Conservation (phyloP, 2,113 vertebrate genomes). For the Dinomys branickii region DNA sequence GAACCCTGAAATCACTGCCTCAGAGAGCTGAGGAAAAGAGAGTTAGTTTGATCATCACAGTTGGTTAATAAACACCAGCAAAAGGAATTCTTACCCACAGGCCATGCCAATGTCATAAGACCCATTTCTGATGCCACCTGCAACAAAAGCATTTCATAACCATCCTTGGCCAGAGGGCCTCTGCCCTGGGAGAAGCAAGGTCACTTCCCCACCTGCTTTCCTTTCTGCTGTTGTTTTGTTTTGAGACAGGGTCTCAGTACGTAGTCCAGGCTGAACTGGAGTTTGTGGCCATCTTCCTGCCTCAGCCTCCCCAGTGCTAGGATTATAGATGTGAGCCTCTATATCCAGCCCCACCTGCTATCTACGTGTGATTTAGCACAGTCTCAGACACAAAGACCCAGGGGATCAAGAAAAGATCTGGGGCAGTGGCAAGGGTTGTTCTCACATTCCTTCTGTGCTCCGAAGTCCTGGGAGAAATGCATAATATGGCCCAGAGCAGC, state of each 20-base stretch:
- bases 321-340: not conserved
- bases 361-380: not conserved
- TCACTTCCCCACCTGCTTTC: conserved; percentile 35
- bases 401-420: not conserved
- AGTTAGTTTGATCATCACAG: conserved; percentile 39
- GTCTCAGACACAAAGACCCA: not conserved
- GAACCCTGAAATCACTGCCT: not conserved
- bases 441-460: not conserved
- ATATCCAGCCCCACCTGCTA: not conserved
- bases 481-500: not conserved
- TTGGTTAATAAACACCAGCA: conserved; percentile 49
- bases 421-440: not conserved
- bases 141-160: conserved; percentile 79
- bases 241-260: not conserved
- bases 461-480: not conserved
- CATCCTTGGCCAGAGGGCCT: not conserved
- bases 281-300: not conserved
- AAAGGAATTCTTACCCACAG: conserved; percentile 91
- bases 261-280: not conserved
- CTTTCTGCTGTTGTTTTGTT: not conserved
- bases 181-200: not conserved
- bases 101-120: conserved; percentile 95
- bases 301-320: not conserved
- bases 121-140: conserved; percentile 96
- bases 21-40: not conserved